Conservation (phyloP, 2,797 vertebrate species). For the Pangasius djambal region DNA sequence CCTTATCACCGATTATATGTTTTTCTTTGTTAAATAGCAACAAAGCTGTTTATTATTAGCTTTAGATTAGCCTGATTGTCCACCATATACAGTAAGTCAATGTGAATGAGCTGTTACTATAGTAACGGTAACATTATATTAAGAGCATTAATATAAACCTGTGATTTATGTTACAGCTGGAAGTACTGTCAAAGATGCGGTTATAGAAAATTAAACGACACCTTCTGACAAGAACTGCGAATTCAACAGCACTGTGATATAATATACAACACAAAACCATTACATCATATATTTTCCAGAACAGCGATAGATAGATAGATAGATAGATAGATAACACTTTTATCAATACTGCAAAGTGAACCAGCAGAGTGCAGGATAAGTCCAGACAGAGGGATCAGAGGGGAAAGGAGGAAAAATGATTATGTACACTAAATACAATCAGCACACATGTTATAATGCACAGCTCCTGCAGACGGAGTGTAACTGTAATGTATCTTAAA, state of each 20-base stretch:
- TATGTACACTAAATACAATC: background rate
- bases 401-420: background rate
- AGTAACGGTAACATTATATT: background rate
- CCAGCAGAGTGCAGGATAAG: background rate
- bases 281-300: background rate
- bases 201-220: background rate
- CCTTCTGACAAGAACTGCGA: background rate
- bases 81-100: background rate
- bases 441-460: slow-evolving; percentile 1
- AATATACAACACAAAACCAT: background rate
- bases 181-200: background rate
- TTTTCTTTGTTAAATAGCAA: background rate
- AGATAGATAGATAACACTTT: background rate
- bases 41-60: background rate
- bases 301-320: background rate
- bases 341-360: background rate
- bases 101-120: background rate
- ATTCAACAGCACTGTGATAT: background rate
- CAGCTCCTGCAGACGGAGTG: background rate
- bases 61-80: background rate
- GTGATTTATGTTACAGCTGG: background rate
- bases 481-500: background rate
- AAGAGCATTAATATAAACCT: background rate
- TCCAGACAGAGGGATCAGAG: background rate
- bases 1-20: background rate